These are phyloP conservation scores for Cheilinus undulatus DNA, from an alignment of 2,113 vertebrate species.

Conservation along the genomic window DNA sequence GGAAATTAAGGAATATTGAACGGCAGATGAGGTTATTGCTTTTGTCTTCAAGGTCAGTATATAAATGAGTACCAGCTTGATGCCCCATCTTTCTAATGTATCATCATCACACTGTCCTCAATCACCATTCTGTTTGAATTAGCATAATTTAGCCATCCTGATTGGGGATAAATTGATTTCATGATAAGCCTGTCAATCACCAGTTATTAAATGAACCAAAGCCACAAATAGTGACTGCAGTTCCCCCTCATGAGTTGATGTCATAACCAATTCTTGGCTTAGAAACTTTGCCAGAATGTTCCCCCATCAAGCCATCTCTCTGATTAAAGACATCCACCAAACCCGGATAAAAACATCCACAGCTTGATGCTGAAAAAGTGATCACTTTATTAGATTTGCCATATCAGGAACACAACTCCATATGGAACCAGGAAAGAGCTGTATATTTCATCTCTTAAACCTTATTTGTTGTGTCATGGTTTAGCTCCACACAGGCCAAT, in stretches of 20 bases:
- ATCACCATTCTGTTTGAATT: slow-evolving; percentile 63
- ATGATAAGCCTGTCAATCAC: slow-evolving; percentile 63
- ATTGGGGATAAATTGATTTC: slow-evolving; percentile 59
- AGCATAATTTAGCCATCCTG: slow-evolving; percentile 50
- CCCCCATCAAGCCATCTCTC: slow-evolving; percentile 17
- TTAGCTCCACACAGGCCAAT: slow-evolving; percentile 25
- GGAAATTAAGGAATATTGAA: slow-evolving; percentile 10
- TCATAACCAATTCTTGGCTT: slow-evolving; percentile 37
- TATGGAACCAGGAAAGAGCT: slow-evolving; percentile 13
- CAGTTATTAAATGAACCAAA: slow-evolving; percentile 58
- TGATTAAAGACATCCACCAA: slow-evolving; percentile 51
- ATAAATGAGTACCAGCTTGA: slow-evolving; percentile 33
- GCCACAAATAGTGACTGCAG: slow-evolving; percentile 31
- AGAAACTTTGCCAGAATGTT: slow-evolving; percentile 40
- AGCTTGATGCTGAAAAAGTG: slow-evolving; percentile 25
- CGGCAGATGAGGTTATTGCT: slow-evolving; percentile 23
- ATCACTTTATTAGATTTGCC: slow-evolving; percentile 55
- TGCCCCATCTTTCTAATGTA: slow-evolving; percentile 29
- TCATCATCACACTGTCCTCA: slow-evolving; percentile 56
- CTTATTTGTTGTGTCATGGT: slow-evolving; percentile 23
- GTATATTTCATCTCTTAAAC: slow-evolving; percentile 5
- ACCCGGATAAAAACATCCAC: not conserved
- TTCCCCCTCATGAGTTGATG: slow-evolving; percentile 20
- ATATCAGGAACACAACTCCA: slow-evolving; percentile 35
- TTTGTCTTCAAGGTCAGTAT: slow-evolving; percentile 58